Percentiles rank a stretch among this genome's conserved stretches.
Conservation (phyloP, 2,113 vertebrate genomes). For the human region GRCh38 chr5:60324001-60324500, state of each 20-base stretch:
- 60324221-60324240: not conserved
- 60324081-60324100: not conserved
- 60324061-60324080: not conserved
- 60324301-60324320: not conserved
- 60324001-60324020: not conserved
- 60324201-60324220: not conserved
- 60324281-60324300: not conserved
- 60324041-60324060: not conserved
- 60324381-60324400: not conserved
- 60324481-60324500: not conserved
- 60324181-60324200: not conserved
- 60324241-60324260: not conserved
- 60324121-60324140: not conserved
- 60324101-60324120: not conserved
- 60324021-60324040: not conserved
- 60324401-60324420: not conserved
- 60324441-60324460: not conserved
- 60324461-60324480: not conserved
- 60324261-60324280: not conserved
- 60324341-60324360: not conserved
- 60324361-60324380: not conserved
- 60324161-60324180: not conserved
- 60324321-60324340: not conserved
- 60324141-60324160: not conserved
- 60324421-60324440: not conserved